Conservation (phyloP, 1,140 invertebrate genomes). For the Maniola jurtina region DNA sequence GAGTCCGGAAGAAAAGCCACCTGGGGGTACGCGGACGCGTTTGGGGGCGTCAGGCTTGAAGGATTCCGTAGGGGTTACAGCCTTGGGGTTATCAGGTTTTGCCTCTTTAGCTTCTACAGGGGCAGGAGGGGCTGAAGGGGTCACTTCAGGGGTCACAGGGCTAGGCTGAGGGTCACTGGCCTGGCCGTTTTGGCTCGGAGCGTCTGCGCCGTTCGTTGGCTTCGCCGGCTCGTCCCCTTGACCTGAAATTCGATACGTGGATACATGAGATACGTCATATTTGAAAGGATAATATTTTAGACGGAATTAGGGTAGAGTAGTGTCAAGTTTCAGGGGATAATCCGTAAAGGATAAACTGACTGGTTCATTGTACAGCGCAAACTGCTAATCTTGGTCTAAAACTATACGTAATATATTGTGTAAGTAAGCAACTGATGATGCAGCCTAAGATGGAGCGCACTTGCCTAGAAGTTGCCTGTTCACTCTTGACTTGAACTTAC, state of each 20-base stretch:
- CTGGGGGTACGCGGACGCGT: constrained; percentile 79
- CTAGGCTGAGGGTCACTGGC: constrained; percentile 21
- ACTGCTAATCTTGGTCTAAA: too few relatives aligned
- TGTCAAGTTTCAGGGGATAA: too few relatives aligned
- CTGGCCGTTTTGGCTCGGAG: constrained; percentile 50
- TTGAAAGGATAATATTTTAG: background rate
- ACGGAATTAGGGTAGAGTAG: too few relatives aligned
- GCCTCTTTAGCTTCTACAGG: constrained; percentile 23
- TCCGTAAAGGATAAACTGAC: too few relatives aligned
- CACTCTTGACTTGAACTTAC: too few relatives aligned
- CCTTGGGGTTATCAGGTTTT: constrained; percentile 35
- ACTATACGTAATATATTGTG: too few relatives aligned
- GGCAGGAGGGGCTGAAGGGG: constrained; percentile 14
- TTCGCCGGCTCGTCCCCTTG: constrained; percentile 45
- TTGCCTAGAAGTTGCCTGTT: too few relatives aligned
- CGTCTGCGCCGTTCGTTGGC: constrained; percentile 44
- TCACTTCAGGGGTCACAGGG: constrained; percentile 20
- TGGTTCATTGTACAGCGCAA: too few relatives aligned
- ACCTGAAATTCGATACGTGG: constrained; percentile 34
- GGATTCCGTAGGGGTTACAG: constrained; percentile 37
- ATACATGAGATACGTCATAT: constrained; percentile 2
- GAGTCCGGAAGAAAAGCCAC: constrained; percentile 79
- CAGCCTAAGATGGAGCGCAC: too few relatives aligned
- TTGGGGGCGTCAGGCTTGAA: constrained; percentile 50
- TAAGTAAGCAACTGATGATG: too few relatives aligned